These are phyloP conservation scores for Heliornis fulica DNA, from an alignment of 2,113 vertebrate species.

Conservation along the genomic window DNA sequence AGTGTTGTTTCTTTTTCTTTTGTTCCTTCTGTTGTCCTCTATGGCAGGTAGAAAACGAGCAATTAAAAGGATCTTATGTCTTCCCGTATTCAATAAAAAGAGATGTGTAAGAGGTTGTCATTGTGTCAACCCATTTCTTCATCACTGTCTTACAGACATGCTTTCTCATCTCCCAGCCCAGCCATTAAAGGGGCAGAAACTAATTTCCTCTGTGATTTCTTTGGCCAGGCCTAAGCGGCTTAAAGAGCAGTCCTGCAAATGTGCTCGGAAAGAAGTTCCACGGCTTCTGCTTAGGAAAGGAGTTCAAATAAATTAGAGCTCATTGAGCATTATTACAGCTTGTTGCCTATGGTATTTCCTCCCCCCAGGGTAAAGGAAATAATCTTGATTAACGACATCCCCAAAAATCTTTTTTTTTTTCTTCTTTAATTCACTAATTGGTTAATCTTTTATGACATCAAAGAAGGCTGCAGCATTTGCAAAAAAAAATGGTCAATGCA, in stretches of 20 bases:
- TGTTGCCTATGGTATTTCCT: slow-evolving; percentile 62
- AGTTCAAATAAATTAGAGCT: slow-evolving; percentile 53
- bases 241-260: not conserved
- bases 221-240: not conserved
- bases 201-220: slow-evolving; percentile 3
- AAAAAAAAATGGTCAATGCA: slow-evolving; percentile 21
- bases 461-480: slow-evolving; percentile 31
- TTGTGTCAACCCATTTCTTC: slow-evolving; percentile 63
- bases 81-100: slow-evolving; percentile 36
- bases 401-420: slow-evolving; percentile 35
- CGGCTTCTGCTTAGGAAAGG: not conserved
- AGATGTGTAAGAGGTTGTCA: slow-evolving; percentile 63
- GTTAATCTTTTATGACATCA: slow-evolving; percentile 61
- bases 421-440: slow-evolving; percentile 54
- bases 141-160: slow-evolving; percentile 25
- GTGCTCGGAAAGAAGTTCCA: not conserved
- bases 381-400: slow-evolving; percentile 63
- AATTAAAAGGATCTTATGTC: slow-evolving; percentile 69
- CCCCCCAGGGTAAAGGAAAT: slow-evolving; percentile 49
- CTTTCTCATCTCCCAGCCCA: not conserved
- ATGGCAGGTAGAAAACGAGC: slow-evolving; percentile 66
- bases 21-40: slow-evolving; percentile 56
- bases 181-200: slow-evolving; percentile 18
- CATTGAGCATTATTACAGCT: slow-evolving; percentile 35
- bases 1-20: slow-evolving; percentile 42